phyloP scores from a whole-genome alignment of 2,113 vertebrate species.

The Pholis gunnellus region DNA sequence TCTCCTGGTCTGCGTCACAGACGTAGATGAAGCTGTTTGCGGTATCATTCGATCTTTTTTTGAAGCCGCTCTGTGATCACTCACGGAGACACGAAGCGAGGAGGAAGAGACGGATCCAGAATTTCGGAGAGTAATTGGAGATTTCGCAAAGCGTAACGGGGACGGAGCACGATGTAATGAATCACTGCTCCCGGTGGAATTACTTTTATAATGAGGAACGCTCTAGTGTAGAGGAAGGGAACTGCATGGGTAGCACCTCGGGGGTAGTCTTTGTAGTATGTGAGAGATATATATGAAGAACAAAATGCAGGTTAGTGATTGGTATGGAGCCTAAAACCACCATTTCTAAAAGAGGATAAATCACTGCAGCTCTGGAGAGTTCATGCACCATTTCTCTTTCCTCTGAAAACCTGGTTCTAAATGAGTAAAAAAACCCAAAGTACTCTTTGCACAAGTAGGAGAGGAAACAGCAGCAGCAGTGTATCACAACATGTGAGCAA shows the following conservation, averaged over 20 bases:
- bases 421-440: too few species aligned
- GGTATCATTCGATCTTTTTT: too few species aligned
- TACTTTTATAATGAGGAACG: constrained; percentile 25
- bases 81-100: too few species aligned
- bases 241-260: not conserved
- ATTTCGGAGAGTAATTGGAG: constrained; percentile 23
- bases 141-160: constrained; percentile 26
- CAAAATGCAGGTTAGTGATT: constrained; percentile 10
- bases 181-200: constrained; percentile 21
- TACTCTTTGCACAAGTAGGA: too few species aligned
- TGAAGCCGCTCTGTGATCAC: too few species aligned
- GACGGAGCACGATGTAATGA: constrained; percentile 15
- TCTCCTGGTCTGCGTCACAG: too few species aligned
- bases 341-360: not conserved
- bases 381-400: not conserved
- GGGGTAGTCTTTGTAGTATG: not conserved
- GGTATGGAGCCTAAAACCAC: not conserved
- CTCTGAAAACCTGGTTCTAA: too few species aligned
- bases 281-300: not conserved
- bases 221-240: not conserved
- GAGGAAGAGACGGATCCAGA: too few species aligned
- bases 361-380: not conserved
- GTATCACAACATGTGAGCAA: too few species aligned
- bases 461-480: too few species aligned
- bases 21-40: too few species aligned